These are phyloP conservation scores for Megaceryle maxima DNA, from an alignment of 2,113 vertebrate genomes.

Conservation along the genomic window DNA sequence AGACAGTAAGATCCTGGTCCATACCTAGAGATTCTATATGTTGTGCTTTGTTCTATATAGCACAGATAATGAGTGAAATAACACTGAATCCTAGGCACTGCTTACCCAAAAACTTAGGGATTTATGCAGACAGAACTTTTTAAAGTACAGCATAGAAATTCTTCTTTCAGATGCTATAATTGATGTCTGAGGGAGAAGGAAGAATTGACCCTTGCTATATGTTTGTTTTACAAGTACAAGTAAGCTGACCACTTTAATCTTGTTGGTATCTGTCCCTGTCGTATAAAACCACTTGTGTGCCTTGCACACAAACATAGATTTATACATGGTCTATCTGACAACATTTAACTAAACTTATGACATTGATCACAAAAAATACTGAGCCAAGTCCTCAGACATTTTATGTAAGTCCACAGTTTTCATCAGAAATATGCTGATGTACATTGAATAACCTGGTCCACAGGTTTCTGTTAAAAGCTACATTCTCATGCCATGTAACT, in stretches of 20 bases:
- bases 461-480: neutral
- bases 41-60: neutral
- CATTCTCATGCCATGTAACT: neutral
- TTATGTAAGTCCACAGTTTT: neutral
- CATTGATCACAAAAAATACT: neutral
- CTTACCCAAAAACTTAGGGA: neutral
- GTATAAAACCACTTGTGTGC: neutral
- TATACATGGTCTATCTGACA: neutral
- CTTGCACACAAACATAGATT: neutral
- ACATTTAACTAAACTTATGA: neutral
- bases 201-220: neutral
- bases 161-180: neutral
- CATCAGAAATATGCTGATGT: neutral
- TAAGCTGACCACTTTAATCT: neutral
- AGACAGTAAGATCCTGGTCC: neutral
- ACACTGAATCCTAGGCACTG: neutral
- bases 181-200: neutral
- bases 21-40: neutral
- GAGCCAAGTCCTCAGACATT: neutral
- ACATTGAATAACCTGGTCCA: neutral
- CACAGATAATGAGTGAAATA: neutral
- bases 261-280: neutral
- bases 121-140: neutral
- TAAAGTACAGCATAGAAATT: neutral
- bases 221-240: neutral